Base-by-base conservation (phyloP, 2,113 vertebrate genomes). In the Alethe diademata region DNA sequence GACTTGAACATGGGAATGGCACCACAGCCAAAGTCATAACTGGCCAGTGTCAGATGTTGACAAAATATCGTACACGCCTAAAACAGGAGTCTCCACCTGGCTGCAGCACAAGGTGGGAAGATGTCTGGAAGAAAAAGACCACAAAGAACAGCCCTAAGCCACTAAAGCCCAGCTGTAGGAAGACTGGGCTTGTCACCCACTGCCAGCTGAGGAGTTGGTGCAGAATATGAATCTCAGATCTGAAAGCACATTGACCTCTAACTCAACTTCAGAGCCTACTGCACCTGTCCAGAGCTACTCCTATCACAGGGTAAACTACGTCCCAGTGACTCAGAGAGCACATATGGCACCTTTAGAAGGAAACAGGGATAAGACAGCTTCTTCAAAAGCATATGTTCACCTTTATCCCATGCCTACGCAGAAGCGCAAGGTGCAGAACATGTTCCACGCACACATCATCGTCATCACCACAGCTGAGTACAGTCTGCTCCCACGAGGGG, bases 311-410 rank as follows among this genome's bases (percentile, higher is more conserved):
- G 28, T 74, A 78, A 91, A 58, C 56, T 57, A 43, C 0, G 0
- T 71, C 53, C 84, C 6, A 2, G 36, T 90, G 93, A 95, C 61
- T 96, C 95, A 96, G 87, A 91, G 25, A 84, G 57, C 5, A 0
- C 90, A 78, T 87, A 87, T 82, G 90, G 87, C 65, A 78, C 84
- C 71, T 91, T 81, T 23, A 75, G 61, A 81, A 92, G 87, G 69
- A 81, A 91, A 61, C 36, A 69, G 48, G 43, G 78, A 78, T 64
- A 45, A 1, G 0, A 69, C 92, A 94, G 40, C 93, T 85, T 75
- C 80, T 91, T 72, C 81, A 91, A 78, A 91, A 96, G 19, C 93
- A 91, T 96, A 95, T 96, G 95, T 87, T 96, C 90, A 95, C 93
- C 96, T 96, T 96, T 95, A 87, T 93, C 90, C 81, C 84, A 57